Evolutionary conservation across 1,140 invertebrate species (phyloP), one percentile per base, ranked within the genome.

Genomic region (Drosophila erecta): DNA sequence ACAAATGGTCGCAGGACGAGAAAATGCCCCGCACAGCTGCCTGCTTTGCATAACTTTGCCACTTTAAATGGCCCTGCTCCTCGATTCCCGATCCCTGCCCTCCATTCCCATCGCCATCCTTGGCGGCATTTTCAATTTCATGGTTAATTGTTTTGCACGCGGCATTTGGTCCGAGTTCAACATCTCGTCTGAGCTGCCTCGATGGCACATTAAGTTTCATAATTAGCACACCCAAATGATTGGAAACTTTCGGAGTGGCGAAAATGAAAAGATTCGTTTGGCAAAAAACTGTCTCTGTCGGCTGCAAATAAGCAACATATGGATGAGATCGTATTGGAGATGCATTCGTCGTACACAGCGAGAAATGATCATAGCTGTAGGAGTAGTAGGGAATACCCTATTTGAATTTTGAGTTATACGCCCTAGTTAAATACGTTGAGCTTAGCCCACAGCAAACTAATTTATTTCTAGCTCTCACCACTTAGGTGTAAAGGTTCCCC

Each of bases 141-240:
- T 89, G 84, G 84, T 89, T 89, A 89, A 89, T 89, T 89, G 84
- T 89, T 83, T 84, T 89, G 85, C 84, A 89, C 84, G 84, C 84
- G 74, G 84, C 84, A 89, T 89, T 89, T 89, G 84, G 62, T 58
- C 50, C 58, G 65, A 76, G 69, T 81, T 77, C 69, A 81, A 69
- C 67, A 72, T 35, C 49, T 59, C 17, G 56, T 60, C 55, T 57
- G 38, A 27, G 14, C 75, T 67, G 57, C 57, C 43, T 79, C 53
- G 58, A 89, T 89, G 84, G 59, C 84, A 89, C 84, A 89, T 89
- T 89, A 89, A 89, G 72, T 77, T 80, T 89, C 84, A 89, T 89
- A 89, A 89, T 89, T 89, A 89, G 84, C 79, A 80, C 84, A 79
- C 67, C 53, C 66, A 79, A 87, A 87, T 87, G 84, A 81, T 87